Conservation (phyloP, 30 jellyfish, hydroid and myxozoan species). For the Cassiopea xamachana region DNA sequence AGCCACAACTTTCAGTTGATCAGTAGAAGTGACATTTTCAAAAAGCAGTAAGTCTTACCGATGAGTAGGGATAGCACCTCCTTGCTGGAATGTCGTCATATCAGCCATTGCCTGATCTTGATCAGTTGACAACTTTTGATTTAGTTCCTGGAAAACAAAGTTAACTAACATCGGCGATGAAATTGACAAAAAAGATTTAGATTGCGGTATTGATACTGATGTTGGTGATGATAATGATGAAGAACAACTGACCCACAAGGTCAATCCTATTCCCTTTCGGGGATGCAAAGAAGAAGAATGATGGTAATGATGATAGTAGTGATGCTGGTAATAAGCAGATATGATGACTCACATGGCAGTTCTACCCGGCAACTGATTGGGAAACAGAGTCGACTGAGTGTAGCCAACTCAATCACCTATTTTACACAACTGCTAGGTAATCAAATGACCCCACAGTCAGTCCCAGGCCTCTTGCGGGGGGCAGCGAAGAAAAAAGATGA, state of each 20-base stretch:
- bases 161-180: neutral
- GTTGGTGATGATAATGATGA: neutral
- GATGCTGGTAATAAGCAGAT: neutral
- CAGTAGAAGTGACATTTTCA: neutral
- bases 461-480: neutral
- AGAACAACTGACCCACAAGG: neutral
- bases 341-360: too few relatives aligned
- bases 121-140: conserved; percentile 4
- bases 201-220: neutral
- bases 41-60: neutral
- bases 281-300: neutral
- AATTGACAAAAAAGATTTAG: neutral
- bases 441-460: too few relatives aligned
- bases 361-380: too few relatives aligned
- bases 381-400: too few relatives aligned
- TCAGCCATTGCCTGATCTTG: conserved; percentile 18
- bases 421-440: too few relatives aligned
- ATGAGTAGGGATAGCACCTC: neutral
- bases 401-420: too few relatives aligned
- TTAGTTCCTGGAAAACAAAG: conserved; percentile 3
- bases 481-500: neutral
- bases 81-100: neutral
- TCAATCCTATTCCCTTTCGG: too few relatives aligned
- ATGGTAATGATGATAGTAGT: neutral
- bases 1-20: neutral